phyloP scores from a whole-genome alignment of 2,113 vertebrate genomes.

The Colinus virginianus region DNA sequence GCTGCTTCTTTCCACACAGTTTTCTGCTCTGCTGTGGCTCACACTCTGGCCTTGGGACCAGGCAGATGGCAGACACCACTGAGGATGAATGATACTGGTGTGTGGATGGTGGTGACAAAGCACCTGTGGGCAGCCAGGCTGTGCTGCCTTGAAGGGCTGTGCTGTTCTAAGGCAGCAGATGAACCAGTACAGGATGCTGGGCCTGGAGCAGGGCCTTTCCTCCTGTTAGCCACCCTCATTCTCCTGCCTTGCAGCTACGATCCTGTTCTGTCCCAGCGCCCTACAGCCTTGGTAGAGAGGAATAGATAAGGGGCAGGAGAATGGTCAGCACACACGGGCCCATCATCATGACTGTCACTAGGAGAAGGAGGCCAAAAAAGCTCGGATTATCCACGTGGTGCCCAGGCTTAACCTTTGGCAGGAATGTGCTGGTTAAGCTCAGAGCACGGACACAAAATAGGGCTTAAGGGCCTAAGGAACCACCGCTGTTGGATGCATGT shows the following conservation, averaged over 20 bases:
- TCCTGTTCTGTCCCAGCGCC: neutral
- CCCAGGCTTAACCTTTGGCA: conserved; percentile 27
- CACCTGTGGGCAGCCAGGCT: neutral
- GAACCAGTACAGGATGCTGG: neutral
- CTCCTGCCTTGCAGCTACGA: neutral
- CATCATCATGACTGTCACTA: neutral
- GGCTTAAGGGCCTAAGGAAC: conserved; percentile 35
- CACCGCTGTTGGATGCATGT: neutral
- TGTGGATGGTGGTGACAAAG: neutral
- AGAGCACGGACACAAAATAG: fast-evolving
- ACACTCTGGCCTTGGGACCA: fast-evolving
- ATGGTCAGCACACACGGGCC: fast-evolving
- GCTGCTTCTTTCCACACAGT: neutral
- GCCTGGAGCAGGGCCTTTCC: neutral
- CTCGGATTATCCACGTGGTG: neutral
- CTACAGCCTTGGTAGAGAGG: neutral
- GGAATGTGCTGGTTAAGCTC: conserved; percentile 61
- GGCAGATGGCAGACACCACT: fast-evolving
- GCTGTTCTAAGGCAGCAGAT: neutral
- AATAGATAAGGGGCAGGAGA: neutral
- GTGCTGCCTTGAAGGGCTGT: neutral
- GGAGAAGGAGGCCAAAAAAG: neutral
- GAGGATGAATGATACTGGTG: fast-evolving
- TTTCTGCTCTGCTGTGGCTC: neutral
- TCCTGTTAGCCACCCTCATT: neutral